Evolutionary conservation across 2,113 vertebrate genomes (phyloP).

Genomic region (Zosterops pallidus): DNA sequence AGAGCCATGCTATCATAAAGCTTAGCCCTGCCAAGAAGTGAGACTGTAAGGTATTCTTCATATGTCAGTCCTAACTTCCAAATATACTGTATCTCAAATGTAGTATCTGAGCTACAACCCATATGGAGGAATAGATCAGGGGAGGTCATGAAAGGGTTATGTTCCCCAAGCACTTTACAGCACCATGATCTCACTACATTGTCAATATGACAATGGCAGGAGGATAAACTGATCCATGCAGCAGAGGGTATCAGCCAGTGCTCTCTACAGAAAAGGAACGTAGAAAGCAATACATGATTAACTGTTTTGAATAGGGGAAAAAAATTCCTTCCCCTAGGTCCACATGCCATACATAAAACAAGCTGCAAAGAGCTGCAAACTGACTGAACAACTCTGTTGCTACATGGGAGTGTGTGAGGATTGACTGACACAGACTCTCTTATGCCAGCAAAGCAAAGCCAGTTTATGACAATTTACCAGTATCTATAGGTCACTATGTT

Average conservation of each 20-base stretch:
- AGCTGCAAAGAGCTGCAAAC: background rate
- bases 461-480: background rate
- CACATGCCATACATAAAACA: background rate
- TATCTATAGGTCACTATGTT: background rate
- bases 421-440: background rate
- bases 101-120: background rate
- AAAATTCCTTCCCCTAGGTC: constrained; percentile 8
- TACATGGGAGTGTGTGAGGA: background rate
- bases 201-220: constrained; percentile 39
- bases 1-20: background rate
- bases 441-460: background rate
- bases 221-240: constrained; percentile 5
- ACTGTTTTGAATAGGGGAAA: constrained; percentile 33
- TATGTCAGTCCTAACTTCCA: background rate
- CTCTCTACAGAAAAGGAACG: constrained; percentile 13
- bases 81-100: background rate
- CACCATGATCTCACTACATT: constrained; percentile 46
- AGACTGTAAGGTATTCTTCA: background rate
- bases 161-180: background rate
- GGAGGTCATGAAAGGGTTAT: constrained; percentile 25
- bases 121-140: background rate
- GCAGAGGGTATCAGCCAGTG: background rate
- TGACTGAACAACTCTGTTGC: background rate
- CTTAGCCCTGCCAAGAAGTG: background rate
- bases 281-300: constrained; percentile 39